These are phyloP conservation scores for Cydia amplana DNA, from an alignment of 1,140 invertebrate genomes.

Conservation along the genomic window DNA sequence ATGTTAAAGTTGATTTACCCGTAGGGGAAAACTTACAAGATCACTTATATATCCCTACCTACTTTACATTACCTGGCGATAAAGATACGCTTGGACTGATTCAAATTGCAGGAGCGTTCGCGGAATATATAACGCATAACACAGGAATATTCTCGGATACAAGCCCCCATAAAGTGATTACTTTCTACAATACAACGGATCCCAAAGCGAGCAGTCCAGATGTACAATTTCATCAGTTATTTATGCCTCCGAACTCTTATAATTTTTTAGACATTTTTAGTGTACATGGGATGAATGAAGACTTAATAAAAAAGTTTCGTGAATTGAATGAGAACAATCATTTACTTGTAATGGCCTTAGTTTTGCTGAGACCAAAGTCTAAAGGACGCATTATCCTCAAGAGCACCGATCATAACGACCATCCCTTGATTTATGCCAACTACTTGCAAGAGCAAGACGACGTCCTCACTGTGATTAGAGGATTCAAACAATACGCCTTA, in stretches of 20 bases:
- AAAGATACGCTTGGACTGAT: slow-evolving; percentile 37
- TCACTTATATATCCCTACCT: slow-evolving; percentile 74
- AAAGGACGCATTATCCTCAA: slow-evolving; percentile 79
- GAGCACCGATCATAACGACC: slow-evolving; percentile 77
- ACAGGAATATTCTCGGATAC: slow-evolving; percentile 45
- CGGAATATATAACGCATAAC: slow-evolving; percentile 43
- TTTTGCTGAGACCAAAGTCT: slow-evolving; percentile 79
- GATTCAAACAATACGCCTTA: slow-evolving; percentile 69
- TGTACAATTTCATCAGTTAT: slow-evolving; percentile 54
- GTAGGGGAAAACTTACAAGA: slow-evolving; percentile 85
- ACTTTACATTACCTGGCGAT: slow-evolving; percentile 43
- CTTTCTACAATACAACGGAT: slow-evolving; percentile 55
- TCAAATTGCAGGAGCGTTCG: slow-evolving; percentile 38
- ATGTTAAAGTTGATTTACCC: slow-evolving; percentile 80
- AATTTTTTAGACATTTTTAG: slow-evolving; percentile 48
- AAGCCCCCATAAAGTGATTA: slow-evolving; percentile 46
- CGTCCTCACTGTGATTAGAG: slow-evolving; percentile 77
- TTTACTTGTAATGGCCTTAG: slow-evolving; percentile 47
- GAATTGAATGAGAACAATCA: slow-evolving; percentile 53
- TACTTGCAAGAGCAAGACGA: slow-evolving; percentile 80
- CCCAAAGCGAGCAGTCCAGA: slow-evolving; percentile 45
- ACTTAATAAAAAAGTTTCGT: slow-evolving; percentile 43
- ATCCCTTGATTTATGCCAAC: slow-evolving; percentile 83
- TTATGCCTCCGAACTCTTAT: slow-evolving; percentile 41
- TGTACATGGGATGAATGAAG: slow-evolving; percentile 45